Base-by-base conservation (phyloP, 2,888 invertebrate species). In the Conops quadrifasciatus region DNA sequence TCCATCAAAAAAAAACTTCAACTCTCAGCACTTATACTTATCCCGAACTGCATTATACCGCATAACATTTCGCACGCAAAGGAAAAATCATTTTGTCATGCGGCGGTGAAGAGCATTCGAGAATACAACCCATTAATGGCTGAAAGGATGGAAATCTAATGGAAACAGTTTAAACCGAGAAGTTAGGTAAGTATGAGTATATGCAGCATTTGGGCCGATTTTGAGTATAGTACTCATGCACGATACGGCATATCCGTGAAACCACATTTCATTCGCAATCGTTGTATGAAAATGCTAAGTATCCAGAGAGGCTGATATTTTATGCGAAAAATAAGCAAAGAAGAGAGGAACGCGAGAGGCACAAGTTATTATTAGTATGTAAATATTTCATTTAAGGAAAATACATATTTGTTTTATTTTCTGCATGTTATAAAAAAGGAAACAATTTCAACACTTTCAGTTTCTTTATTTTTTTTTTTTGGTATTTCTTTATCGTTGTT, bases 391-490 rank as follows among this genome's bases (percentile, higher is more conserved):
- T n/a, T n/a, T n/a, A n/a, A n/a, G n/a, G n/a, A n/a, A n/a, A n/a
- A n/a, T n/a, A n/a, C n/a, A n/a, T 47, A 9, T 63, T 45, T 26
- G 24, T 21, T 24, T 45, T 24, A 21, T 47, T 15, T 15, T 24
- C 21, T 56, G 66, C 36, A 66, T 53, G 30, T 19, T 28, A 9
- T 66, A 28, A 66, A 66, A 66, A 51, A 56, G 53, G 11, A 56
- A 68, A 67, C 67, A 59, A 36, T 51, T 68, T 30, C 62, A 51
- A 36, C 51, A 68, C 68, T 68, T 68, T 68, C 62, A 62, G 26
- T 62, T 68, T 68, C 28, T 30, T 30, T 60, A 9, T 36, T 4
- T 7, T 36, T 36, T 36, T 36, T 36, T 36, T n/a, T n/a, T 7
- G 4, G 36, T 36, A 36, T 36, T 36, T 36, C 36, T 36, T 36